These are phyloP conservation scores for Myotis brandtii DNA, from an alignment of 2,113 vertebrate species.

Conservation along the genomic window DNA sequence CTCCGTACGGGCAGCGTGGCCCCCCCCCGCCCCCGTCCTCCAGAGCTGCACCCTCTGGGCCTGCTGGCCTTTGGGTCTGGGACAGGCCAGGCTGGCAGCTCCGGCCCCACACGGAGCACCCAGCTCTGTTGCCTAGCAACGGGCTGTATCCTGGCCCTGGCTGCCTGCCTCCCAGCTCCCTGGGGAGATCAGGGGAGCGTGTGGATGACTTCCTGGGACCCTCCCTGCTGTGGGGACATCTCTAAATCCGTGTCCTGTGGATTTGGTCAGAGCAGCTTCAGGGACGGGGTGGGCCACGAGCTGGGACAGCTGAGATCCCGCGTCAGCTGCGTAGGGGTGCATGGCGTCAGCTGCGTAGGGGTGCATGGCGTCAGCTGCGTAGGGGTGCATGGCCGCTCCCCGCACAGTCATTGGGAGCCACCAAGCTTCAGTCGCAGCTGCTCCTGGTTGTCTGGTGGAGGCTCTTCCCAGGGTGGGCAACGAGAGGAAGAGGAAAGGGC, in stretches of 20 bases:
- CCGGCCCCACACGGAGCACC: background rate
- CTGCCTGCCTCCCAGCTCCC: background rate
- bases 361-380: background rate
- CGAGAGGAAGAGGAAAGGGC: background rate
- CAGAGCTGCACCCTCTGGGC: background rate
- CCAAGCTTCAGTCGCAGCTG: background rate
- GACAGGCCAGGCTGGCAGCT: background rate
- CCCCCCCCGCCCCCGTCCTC: background rate
- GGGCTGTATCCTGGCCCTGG: background rate
- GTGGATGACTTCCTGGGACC: background rate
- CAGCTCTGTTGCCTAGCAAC: slow-evolving; percentile 29
- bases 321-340: background rate
- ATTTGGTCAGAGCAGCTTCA: background rate
- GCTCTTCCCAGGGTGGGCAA: background rate
- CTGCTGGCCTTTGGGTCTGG: too few species aligned
- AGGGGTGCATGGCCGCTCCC: background rate
- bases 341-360: background rate
- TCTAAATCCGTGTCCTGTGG: background rate
- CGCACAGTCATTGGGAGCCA: background rate
- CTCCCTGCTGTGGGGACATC: background rate
- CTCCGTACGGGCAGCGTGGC: background rate
- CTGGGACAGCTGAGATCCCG: background rate
- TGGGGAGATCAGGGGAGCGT: background rate
- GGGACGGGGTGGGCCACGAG: background rate
- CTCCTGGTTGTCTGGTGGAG: background rate